Conservation (phyloP, 2,888 invertebrate species). For the Euphydryas editha region DNA sequence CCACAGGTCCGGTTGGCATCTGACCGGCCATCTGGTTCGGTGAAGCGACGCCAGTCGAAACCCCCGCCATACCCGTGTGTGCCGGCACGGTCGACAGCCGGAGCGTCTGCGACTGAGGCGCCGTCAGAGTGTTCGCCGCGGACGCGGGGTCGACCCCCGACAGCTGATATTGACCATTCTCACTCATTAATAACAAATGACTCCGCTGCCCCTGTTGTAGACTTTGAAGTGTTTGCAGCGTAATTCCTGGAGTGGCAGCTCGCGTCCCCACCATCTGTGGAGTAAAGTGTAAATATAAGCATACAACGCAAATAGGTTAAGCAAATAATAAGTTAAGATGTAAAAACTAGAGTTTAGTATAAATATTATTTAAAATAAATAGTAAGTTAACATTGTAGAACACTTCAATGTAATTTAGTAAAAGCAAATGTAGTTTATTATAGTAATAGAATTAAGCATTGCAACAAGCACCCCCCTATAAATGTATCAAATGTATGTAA, state of each 20-base stretch:
- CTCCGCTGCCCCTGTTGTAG: constrained; percentile 95
- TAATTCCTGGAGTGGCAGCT: constrained; percentile 92
- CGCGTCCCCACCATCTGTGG: constrained; percentile 92
- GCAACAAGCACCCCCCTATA: too few relatives aligned
- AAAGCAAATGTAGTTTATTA: too few relatives aligned
- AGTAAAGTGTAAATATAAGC: too few relatives aligned
- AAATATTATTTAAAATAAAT: too few relatives aligned
- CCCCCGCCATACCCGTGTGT: constrained; percentile 72
- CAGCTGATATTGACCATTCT: constrained; percentile 97
- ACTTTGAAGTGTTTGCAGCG: constrained; percentile 93
- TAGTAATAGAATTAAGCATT: too few relatives aligned
- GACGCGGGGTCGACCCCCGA: constrained; percentile 91
- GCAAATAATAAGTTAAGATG: too few relatives aligned
- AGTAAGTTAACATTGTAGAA: too few relatives aligned
- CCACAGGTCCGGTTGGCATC: constrained; percentile 56
- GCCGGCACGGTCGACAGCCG: constrained; percentile 94
- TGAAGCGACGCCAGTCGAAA: constrained; percentile 71
- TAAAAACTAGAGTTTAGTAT: too few relatives aligned
- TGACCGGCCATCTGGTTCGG: constrained; percentile 58
- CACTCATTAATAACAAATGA: constrained; percentile 95
- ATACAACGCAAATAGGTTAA: too few relatives aligned
- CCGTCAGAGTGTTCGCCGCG: constrained; percentile 81
- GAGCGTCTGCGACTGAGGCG: constrained; percentile 88
- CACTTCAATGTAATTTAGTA: too few relatives aligned
- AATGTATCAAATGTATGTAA: too few relatives aligned